These are phyloP conservation scores for Macaca nemestrina DNA, from an alignment of 2,113 vertebrate genomes.

Conservation along the genomic window DNA sequence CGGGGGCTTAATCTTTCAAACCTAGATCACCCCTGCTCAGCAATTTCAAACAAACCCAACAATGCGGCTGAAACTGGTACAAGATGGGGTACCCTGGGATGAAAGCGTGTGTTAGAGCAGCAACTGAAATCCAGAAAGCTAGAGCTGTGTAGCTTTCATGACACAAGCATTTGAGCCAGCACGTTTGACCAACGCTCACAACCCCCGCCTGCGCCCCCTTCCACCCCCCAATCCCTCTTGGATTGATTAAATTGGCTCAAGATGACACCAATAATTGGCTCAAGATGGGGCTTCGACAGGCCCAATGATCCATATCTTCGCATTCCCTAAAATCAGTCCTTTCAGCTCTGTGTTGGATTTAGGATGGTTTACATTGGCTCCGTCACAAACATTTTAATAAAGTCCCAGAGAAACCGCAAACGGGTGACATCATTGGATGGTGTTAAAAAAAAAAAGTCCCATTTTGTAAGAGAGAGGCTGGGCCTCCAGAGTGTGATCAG, in stretches of 20 bases:
- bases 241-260: slow-evolving; percentile 99
- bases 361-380: slow-evolving; percentile 99
- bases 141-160: slow-evolving; percentile 75
- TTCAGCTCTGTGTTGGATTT: slow-evolving; percentile 96
- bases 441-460: slow-evolving; percentile 87
- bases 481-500: slow-evolving; percentile 81
- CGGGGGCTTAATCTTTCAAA: not conserved
- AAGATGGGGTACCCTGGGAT: slow-evolving; percentile 25
- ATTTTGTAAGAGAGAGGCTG: slow-evolving; percentile 84
- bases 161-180: slow-evolving; percentile 86
- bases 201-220: slow-evolving; percentile 86
- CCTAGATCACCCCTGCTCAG: not conserved
- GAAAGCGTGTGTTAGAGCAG: slow-evolving; percentile 56
- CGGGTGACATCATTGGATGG: slow-evolving; percentile 95
- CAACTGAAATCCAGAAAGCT: slow-evolving; percentile 57
- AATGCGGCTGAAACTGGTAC: not conserved
- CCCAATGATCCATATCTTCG: slow-evolving; percentile 99
- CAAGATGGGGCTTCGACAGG: slow-evolving; percentile 96
- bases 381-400: slow-evolving; percentile 96
- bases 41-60: slow-evolving; percentile 37
- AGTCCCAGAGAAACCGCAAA: slow-evolving; percentile 94
- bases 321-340: slow-evolving; percentile 94
- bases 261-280: slow-evolving; percentile 99
- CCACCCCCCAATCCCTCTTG: slow-evolving; percentile 88
- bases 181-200: slow-evolving; percentile 97